A percentile compares a stretch with the other conserved stretches of the same genome.
Conservation (phyloP, 2,888 invertebrate species). For the Diaprepes abbreviatus region DNA sequence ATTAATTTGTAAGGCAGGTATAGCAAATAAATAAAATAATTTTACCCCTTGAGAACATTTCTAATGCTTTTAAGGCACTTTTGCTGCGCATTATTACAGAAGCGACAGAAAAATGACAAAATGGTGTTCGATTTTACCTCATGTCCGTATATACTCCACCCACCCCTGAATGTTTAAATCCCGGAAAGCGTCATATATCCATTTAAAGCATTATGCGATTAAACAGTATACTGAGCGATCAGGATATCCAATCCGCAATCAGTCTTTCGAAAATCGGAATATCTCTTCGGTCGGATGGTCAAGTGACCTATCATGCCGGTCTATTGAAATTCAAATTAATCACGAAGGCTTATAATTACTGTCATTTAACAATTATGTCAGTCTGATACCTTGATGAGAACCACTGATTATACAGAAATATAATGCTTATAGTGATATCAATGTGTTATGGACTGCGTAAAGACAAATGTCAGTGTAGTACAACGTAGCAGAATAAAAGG, state of each 20-base stretch:
- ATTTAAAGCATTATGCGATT: neutral
- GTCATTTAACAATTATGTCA: constrained; percentile 38
- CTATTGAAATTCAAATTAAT: constrained; percentile 33
- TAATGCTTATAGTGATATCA: neutral
- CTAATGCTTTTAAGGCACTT: too few relatives aligned
- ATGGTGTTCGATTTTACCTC: too few relatives aligned
- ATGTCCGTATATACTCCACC: too few relatives aligned
- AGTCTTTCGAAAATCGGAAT: constrained; percentile 28
- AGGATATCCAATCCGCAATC: constrained; percentile 22
- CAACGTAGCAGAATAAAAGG: too few relatives aligned
- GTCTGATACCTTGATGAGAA: constrained; percentile 30
- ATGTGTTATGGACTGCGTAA: too few relatives aligned
- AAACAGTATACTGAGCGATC: constrained; percentile 18
- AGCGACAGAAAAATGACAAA: too few relatives aligned
- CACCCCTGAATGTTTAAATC: too few relatives aligned
- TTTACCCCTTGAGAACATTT: too few relatives aligned
- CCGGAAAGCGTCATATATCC: neutral
- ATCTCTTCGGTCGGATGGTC: constrained; percentile 23
- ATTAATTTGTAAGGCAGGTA: too few relatives aligned
- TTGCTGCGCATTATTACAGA: too few relatives aligned
- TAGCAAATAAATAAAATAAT: too few relatives aligned
- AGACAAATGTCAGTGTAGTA: too few relatives aligned
- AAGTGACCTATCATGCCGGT: constrained; percentile 24
- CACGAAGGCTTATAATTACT: constrained; percentile 36
- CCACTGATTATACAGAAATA: constrained; percentile 32